Evolutionary conservation across 1,140 invertebrate genomes (phyloP), one percentile per base, ranked within the genome.

Genomic region (Pogonognathellus flavescens): DNA sequence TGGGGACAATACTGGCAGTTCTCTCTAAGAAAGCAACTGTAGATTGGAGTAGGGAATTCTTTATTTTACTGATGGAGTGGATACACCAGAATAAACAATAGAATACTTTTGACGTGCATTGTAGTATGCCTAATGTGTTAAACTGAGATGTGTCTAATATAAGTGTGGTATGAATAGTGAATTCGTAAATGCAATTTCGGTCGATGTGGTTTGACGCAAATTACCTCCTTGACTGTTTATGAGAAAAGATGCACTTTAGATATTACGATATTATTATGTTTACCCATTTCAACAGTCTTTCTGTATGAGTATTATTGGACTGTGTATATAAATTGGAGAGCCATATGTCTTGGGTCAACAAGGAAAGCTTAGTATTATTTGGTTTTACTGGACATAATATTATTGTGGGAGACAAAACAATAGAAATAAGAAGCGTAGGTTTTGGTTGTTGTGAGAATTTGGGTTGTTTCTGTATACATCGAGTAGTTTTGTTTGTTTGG

Each of bases 141-240:
- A 41, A 41, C 31, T 41, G 31, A 41, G 31, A 41, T 41, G 2
- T 41, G 31, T 6, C 31, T 41, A 41, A 3, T 41, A 41, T 1
- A 1, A 41, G 31, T 41, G 41, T 76, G 9, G 14, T 5, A 49
- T 76, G n/a, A 76, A 49, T 49, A 76, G 49, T 76, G 49, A 76
- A 49, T 50, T 49, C 14, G 41, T 31, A 50, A 76, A 31, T 76
- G 70, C 70, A 76, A n/a, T 76, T 16, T 13, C 70, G 70, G 25
- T 76, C 62, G 62, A 50, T 76, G 70, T 49, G 70, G 70, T 76
- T 76, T 76, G 70, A 76, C 70, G 70, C 49, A 76, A 76, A 18
- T 76, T 8, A 41, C 31, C 31, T 41, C 31, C 31, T 41, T 41
- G 31, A 41, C 31, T 41, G 31, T 41, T 41, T 41, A 41, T 6